Base-by-base conservation (phyloP, 1,140 invertebrate genomes). In the Bursaphelenchus mucronatus region DNA sequence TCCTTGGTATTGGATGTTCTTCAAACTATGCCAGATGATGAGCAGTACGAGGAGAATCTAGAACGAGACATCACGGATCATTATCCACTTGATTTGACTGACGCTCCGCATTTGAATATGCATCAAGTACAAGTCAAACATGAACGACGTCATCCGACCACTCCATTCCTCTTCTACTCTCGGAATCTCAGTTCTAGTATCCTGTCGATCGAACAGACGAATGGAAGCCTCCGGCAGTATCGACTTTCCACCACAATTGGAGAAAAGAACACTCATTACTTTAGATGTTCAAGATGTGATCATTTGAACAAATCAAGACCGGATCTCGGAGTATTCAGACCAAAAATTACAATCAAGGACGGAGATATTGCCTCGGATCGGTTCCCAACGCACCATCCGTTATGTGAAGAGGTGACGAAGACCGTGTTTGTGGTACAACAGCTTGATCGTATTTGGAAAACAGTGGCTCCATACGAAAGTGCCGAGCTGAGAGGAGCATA, bases 131-230 rank as follows among this genome's bases (percentile, higher is more conserved):
- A 30, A 30, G 30, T 30, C 30, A 30, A 30, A 30, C 30, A 30
- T 5, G 54, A 21, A 6, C 54, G 54, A 44, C 13, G 13, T n/a
- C 19, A 59, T 3, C 57, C 21, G 11, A 21, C 52, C 11, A 11
- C 57, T n/a, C 57, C 57, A 39, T 59, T 59, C 57, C 57, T 59
- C 11, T 59, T 59, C 41, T 59, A 59, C 40, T 59, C 57, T 39
- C 43, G 57, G 57, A 59, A 59, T 43, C 40, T 59, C 40, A 59
- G 57, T 44, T 44, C 57, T 1, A 44, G 40, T n/a, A 59, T 59
- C 40, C 39, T 59, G 21, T 59, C 57, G 40, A 43, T 59, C 7
- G 57, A 59, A 39, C 57, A 59, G 40, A 11, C 52, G 15, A 44
- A 59, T 44, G 40, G 57, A n/a, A 40, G n/a, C 15, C 41, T 59